Evolutionary conservation across 2,113 vertebrate species (phyloP), one percentile per base, ranked within the genome.

Genomic region (Pelodiscus sinensis): DNA sequence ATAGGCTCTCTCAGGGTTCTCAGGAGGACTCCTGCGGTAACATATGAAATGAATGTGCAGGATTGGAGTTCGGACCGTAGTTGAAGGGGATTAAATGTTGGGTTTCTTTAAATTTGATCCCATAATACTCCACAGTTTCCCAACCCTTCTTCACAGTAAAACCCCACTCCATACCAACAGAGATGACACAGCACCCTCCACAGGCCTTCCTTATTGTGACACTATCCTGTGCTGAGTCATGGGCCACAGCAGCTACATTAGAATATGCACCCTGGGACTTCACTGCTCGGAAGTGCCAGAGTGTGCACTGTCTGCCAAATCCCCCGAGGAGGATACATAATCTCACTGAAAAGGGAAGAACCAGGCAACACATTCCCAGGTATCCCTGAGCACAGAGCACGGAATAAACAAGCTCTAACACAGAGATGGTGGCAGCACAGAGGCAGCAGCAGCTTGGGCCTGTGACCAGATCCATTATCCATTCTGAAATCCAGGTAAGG

Each of bases 11-110:
- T 93, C 1, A 0, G 84, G 0, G 10, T 68, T 84, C 91, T 87
- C 92, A 81, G 90, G 86, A 14, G 95, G 86, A 80, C 77, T 85
- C 71, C 81, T 82, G 81, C 65, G 94, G 92, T 89, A 88, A 84
- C 0, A 94, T 78, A 90, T 87, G 2, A 95, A 89, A 89, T 57
- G 7, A 82, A 84, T 2, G 25, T 25, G 27, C 73, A 92, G 81
- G 73, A 85, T 88, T 79, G n/a, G 82, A 93, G 79, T 92, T 94
- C 68, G n/a, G 73, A 88, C 56, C 79, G 86, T 57, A 88, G 8
- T 57, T 52, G 54, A 91, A 83, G 91, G 14, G 9, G 86, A 19
- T 85, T 93, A n/a, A n/a, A 35, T 71, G 18, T 21, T 71, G 4
- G 35, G 12, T 6, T 13, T 38, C 8, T 1, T 27, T 50, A 50